Conservation (phyloP, 2,888 invertebrate genomes). For the Apamea anceps region DNA sequence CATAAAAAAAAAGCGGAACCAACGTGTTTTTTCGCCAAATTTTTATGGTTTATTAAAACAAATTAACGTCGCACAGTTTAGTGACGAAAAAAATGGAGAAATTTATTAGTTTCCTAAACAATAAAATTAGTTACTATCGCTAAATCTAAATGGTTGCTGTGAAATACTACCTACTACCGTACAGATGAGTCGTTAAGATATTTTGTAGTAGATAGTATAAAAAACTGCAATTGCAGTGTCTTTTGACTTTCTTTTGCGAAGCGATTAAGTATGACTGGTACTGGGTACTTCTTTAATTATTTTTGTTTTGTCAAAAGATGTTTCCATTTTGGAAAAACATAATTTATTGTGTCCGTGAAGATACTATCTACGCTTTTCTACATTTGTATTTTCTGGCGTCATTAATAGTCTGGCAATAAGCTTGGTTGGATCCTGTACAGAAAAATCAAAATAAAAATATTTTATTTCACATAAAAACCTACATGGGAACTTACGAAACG, state of each 20-base stretch:
- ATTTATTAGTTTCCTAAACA: slow-evolving; percentile 88
- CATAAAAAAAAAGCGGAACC: slow-evolving; percentile 81
- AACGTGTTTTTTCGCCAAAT: slow-evolving; percentile 80
- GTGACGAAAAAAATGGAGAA: slow-evolving; percentile 74
- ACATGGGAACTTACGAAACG: too few relatives aligned
- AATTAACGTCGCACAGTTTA: slow-evolving; percentile 77
- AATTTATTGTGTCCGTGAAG: too few relatives aligned
- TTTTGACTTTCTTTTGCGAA: slow-evolving; percentile 8
- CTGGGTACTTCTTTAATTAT: too few relatives aligned
- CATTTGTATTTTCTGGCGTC: not conserved
- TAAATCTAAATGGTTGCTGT: slow-evolving; percentile 82
- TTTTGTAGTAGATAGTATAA: slow-evolving; percentile 49
- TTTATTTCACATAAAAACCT: too few relatives aligned
- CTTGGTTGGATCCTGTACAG: too few relatives aligned
- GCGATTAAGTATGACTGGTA: not conserved
- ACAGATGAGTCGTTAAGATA: slow-evolving; percentile 79
- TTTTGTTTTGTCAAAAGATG: not conserved
- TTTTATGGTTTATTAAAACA: slow-evolving; percentile 88
- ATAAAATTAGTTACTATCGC: slow-evolving; percentile 86
- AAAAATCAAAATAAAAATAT: too few relatives aligned
- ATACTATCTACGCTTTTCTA: not conserved
- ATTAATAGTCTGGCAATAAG: too few relatives aligned
- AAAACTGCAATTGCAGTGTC: slow-evolving; percentile 35
- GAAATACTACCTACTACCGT: slow-evolving; percentile 75
- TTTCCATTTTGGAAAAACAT: not conserved